Conservation (phyloP, 2,113 vertebrate species). For the Chionomys nivalis region DNA sequence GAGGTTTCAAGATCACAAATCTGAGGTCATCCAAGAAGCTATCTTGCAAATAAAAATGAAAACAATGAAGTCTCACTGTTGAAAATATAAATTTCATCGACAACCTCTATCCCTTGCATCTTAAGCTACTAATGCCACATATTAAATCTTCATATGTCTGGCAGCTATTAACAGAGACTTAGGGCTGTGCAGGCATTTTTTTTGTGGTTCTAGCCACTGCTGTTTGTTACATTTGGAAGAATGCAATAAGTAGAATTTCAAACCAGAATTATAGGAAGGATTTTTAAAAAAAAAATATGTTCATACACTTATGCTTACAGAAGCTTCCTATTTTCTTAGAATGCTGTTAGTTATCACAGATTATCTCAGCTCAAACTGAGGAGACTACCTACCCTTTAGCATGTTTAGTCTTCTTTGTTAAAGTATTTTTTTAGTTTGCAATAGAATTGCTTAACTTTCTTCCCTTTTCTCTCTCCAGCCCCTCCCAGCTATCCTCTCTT, state of each 20-base stretch:
- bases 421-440: not conserved
- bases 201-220: not conserved
- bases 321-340: not conserved
- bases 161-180: not conserved
- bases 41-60: not conserved
- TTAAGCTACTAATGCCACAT: not conserved
- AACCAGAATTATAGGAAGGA: not conserved
- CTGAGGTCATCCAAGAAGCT: not conserved
- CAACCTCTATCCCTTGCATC: not conserved
- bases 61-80: not conserved
- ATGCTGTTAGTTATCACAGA: too few species aligned
- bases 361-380: not conserved
- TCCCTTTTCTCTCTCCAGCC: not conserved
- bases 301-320: not conserved
- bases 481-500: not conserved
- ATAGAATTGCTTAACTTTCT: not conserved
- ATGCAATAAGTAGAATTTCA: not conserved
- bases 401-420: not conserved
- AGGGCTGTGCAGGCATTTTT: not conserved
- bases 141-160: not conserved
- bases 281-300: not conserved
- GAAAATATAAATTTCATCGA: not conserved
- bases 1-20: not conserved
- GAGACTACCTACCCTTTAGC: not conserved
- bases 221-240: not conserved